Evolutionary conservation across 2,888 invertebrate species (phyloP).

Genomic region (Steromphala cineraria): DNA sequence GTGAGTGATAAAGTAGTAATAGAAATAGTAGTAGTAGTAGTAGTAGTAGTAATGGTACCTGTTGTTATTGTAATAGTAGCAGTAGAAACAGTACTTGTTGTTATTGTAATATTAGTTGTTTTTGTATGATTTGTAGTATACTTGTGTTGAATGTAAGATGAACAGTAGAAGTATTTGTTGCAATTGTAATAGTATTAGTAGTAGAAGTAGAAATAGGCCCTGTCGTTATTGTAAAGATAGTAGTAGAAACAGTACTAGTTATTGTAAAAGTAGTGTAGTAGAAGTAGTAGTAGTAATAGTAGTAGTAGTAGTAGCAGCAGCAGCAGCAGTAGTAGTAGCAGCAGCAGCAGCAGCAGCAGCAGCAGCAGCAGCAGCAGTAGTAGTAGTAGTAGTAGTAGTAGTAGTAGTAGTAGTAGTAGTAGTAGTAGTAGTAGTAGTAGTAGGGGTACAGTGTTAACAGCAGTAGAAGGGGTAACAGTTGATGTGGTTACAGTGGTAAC

Average conservation of each 20-base stretch:
- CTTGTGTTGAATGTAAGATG: no score
- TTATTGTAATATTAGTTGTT: no score
- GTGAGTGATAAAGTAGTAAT: no score
- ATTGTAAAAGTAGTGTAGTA: not conserved
- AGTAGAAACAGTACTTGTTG: no score
- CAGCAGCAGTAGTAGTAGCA: not conserved
- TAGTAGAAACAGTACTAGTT: not conserved
- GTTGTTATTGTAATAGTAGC: no score
- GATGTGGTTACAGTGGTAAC: no score
- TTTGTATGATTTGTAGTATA: no score
- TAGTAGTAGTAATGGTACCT: no score
- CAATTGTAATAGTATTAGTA: no score
- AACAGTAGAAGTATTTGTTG: no score
- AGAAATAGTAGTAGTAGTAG: no score
- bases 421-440: not conserved
- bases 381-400: not conserved
- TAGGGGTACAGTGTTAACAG: not conserved
- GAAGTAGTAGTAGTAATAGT: not conserved
- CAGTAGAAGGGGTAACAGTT: no score
- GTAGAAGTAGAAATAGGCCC: not conserved
- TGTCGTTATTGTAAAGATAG: not conserved
- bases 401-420: not conserved
- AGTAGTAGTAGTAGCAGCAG: not conserved
- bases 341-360: not conserved
- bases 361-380: not conserved